Evolutionary conservation across 2,888 invertebrate species (phyloP), one percentile per base, ranked within the genome.

Genomic region (Adelognathus sp.): DNA sequence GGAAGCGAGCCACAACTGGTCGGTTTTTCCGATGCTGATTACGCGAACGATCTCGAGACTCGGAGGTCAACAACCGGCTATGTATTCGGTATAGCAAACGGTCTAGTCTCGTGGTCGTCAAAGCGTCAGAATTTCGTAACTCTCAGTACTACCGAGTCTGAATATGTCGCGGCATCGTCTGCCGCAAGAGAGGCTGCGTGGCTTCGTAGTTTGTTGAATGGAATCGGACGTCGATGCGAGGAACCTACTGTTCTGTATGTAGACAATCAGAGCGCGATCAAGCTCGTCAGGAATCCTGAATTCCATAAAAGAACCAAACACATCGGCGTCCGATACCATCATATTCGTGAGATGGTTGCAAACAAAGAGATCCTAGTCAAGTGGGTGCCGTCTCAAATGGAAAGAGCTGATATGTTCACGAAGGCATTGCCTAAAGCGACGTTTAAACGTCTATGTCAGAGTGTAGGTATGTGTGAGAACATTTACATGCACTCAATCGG

Each of bases 281-380:
- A 39, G 3, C n/a, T 72, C 14, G 63, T 16, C 3, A 33, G 31
- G 21, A 64, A 72, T 14, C 54, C 63, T 14, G 64, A 72, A 14
- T 36, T 27, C 21, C 63, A 72, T 18, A 39, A 64, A 14, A 46
- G 50, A 24, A 75, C 60, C 9, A 75, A 75, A 44, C 75, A 75
- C 36, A 75, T 75, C 11, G 75, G 67, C 6, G 46, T 75, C 9
- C 50, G 50, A 52, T 75, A 33, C n/a, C 75, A 75, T 27, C 41
- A 44, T 33, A 58, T 75, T n/a, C 56, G 60, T 3, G 60, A 67
- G 7, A 67, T 52, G 50, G 16, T 44, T n/a, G 50, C 66, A n/a
- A 18, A 9, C 6, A n/a, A 6, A 1, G 50, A 58, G 29, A 58
- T 75, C 9, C 4, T 1, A n/a, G 39, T 75, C 16, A 6, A 56